Base-by-base conservation (phyloP, 2,797 vertebrate species). In the Tapera naevia region DNA sequence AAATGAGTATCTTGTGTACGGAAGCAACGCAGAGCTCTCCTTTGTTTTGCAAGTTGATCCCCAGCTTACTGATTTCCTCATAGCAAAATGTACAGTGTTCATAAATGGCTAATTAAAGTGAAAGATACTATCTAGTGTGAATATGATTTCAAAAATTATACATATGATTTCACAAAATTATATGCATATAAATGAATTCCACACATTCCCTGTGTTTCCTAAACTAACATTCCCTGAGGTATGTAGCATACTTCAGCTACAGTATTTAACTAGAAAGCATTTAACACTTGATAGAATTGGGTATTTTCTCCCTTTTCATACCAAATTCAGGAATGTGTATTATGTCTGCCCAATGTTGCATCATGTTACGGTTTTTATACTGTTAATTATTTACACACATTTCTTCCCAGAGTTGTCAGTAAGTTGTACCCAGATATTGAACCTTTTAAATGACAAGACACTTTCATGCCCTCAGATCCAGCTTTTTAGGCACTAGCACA, bases 51-150 rank as follows among this genome's bases (percentile, higher is more conserved):
- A 71, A 53, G 89, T 33, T 1, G 0, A 54, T 30, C 14, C 27
- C 7, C 4, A 21, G 3, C 1, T 23, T 19, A 51, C 4, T 43
- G 23, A 66, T 8, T 48, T 65, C 19, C 12, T 72, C 3, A 0
- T 30, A 23, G 14, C 45, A 35, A 58, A 58, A 39, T 6, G 10
- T 7, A 17, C 17, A 10, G 28, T 66, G 51, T 32, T 54, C 14
- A 48, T 14, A 66, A 71, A 74, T 9, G 30, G 8, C 16, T 60
- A 71, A 67, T 10, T 67, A 45, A 67, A 37, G 27, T 2, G 9
- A 79, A 75, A 58, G 24, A 19, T 21, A 27, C 8, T 17, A 48
- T 23, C 17, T 78, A 37, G 5, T 41, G 24, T 16, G 22, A 73
- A 87, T n/a, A 43, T 9, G 27, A 50, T 64, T 74, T 46, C 13